Evolutionary conservation across 2,797 vertebrate genomes (phyloP).

Genomic region (Streptopelia turtur): DNA sequence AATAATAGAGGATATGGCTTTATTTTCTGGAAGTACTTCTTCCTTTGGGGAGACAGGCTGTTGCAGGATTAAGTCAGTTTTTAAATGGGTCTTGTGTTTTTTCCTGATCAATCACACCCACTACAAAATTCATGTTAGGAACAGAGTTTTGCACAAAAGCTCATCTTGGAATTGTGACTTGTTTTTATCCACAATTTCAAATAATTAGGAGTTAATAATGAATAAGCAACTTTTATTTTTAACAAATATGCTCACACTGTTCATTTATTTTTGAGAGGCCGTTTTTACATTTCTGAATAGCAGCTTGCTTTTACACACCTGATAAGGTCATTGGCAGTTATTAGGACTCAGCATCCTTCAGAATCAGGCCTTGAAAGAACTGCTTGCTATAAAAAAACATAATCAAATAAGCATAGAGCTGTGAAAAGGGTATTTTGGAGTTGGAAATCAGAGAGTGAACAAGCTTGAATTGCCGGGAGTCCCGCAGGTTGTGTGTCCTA

Average conservation of each 20-base stretch:
- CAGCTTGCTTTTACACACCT: background rate
- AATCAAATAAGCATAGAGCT: background rate
- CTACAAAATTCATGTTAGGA: background rate
- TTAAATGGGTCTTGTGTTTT: background rate
- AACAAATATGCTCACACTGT: background rate
- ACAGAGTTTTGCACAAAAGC: background rate
- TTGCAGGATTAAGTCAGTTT: background rate
- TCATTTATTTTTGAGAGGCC: background rate
- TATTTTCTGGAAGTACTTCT: background rate
- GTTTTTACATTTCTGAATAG: background rate
- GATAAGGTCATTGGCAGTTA: background rate
- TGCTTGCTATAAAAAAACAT: background rate
- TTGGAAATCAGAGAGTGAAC: background rate
- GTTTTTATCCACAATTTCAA: background rate
- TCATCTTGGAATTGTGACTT: background rate
- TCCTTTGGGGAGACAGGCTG: background rate
- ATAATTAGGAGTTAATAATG: background rate
- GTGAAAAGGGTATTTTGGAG: background rate
- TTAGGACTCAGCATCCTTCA: background rate
- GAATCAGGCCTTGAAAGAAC: background rate
- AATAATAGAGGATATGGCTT: background rate
- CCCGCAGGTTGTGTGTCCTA: background rate
- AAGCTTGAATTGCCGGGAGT: background rate
- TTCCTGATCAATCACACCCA: background rate
- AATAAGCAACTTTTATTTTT: background rate